phyloP scores from a whole-genome alignment of 2,113 vertebrate species.

The Potamarius usumacintae region DNA sequence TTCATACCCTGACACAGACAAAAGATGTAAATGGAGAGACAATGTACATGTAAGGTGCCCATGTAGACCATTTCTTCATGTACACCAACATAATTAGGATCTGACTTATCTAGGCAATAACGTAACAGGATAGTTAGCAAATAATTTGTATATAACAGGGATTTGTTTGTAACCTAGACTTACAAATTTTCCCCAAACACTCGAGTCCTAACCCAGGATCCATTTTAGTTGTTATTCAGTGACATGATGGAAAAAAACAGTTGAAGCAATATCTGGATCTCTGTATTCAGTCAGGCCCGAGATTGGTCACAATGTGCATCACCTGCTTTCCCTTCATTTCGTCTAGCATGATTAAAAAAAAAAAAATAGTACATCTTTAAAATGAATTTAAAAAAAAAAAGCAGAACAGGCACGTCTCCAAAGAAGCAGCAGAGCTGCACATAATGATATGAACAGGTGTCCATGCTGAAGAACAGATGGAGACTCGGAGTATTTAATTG shows the following conservation, averaged over 20 bases:
- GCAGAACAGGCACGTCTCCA: background rate
- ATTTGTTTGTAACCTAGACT: background rate
- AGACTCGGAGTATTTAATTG: background rate
- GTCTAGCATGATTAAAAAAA: background rate
- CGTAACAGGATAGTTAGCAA: background rate
- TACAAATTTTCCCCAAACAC: background rate
- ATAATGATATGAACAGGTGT: background rate
- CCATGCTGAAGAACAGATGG: conserved; percentile 1
- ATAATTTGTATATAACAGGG: no score
- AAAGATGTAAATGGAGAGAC: background rate
- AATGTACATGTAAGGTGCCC: background rate
- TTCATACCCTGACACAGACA: background rate
- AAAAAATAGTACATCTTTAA: background rate
- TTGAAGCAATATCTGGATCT: background rate
- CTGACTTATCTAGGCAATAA: background rate
- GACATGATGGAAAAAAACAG: background rate
- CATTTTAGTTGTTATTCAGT: background rate
- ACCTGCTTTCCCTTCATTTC: background rate
- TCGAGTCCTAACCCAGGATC: background rate
- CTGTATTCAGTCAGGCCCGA: background rate
- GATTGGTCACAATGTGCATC: background rate
- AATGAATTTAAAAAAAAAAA: background rate
- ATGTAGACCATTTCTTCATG: background rate
- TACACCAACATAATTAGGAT: background rate
- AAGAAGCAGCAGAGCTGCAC: background rate